Conservation (phyloP, 2,113 vertebrate genomes). For the Platichthys stellatus region DNA sequence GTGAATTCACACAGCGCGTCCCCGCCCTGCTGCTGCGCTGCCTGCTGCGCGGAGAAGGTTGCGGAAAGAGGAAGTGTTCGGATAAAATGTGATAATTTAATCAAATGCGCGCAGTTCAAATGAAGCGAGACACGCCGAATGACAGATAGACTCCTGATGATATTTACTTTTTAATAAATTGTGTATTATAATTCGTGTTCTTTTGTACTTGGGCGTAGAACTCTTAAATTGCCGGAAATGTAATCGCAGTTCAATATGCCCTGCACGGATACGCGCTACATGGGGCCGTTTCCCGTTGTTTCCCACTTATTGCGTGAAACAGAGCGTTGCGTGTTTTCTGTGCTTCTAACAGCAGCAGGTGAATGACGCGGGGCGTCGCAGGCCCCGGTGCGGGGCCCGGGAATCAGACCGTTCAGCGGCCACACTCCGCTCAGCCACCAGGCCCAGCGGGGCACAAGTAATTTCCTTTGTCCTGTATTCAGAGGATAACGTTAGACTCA, state of each 20-base stretch:
- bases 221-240: constrained; percentile 1
- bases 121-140: neutral
- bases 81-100: neutral
- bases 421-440: constrained; percentile 8
- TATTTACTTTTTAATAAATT: fast-evolving
- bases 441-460: constrained; percentile 68
- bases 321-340: neutral
- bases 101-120: neutral
- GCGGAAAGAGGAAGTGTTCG: neutral
- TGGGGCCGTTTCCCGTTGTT: neutral
- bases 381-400: too few relatives aligned
- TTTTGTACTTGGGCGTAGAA: fast-evolving
- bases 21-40: constrained; percentile 39
- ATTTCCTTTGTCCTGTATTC: constrained; percentile 78
- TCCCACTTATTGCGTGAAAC: neutral
- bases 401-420: neutral
- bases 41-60: neutral
- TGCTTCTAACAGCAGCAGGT: neutral
- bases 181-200: fast-evolving
- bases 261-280: neutral
- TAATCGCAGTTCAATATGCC: neutral
- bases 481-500: neutral
- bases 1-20: neutral
- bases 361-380: neutral
- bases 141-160: fast-evolving